phyloP scores from a whole-genome alignment of 1,140 invertebrate species.

The Drosophila kurseongensis region DNA sequence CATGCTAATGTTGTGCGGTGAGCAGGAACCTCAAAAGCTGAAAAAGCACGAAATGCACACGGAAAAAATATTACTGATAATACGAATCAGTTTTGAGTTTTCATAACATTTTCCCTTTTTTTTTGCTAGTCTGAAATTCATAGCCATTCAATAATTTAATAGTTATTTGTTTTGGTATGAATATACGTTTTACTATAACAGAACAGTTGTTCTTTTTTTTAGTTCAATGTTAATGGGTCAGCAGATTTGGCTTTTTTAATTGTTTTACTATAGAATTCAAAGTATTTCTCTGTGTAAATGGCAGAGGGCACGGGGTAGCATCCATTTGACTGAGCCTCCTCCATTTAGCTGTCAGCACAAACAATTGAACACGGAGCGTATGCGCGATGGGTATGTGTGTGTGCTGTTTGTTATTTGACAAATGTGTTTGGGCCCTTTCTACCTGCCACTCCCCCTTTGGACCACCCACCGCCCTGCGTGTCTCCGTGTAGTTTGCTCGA shows the following conservation, averaged over 20 bases:
- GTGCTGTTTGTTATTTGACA: conserved; percentile 64
- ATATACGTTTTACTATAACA: too few species aligned
- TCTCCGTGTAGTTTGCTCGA: conserved; percentile 48
- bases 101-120: too few species aligned
- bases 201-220: too few species aligned
- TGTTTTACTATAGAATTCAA: too few species aligned
- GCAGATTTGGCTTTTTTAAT: background rate
- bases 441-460: conserved; percentile 18
- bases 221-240: too few species aligned
- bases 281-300: conserved; percentile 6
- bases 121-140: too few species aligned
- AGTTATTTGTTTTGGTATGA: too few species aligned
- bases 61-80: background rate
- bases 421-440: conserved; percentile 53
- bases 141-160: too few species aligned
- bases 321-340: conserved; percentile 55
- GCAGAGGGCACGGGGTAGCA: conserved; percentile 33
- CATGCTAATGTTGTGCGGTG: conserved; percentile 73
- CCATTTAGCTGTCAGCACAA: conserved; percentile 58
- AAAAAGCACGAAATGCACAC: conserved; percentile 14
- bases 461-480: conserved; percentile 37
- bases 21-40: background rate
- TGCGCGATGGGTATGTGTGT: conserved; percentile 13
- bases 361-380: conserved; percentile 50
- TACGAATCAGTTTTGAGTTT: too few species aligned